Evolutionary conservation across 1,140 invertebrate species (phyloP).

Genomic region (Heterodera carotae): DNA sequence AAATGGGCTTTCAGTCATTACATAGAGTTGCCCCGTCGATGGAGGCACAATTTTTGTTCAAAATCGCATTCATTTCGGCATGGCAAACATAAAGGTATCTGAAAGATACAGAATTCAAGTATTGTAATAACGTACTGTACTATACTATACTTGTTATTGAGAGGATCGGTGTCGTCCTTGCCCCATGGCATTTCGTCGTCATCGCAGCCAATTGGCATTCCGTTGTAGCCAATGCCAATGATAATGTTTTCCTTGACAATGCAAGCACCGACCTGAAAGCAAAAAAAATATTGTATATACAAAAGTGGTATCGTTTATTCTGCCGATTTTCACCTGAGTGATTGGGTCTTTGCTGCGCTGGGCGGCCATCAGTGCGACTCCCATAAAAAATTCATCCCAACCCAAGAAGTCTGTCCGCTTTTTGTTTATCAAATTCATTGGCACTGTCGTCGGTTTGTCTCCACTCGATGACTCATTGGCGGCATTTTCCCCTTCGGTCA

Average conservation of each 20-base stretch:
- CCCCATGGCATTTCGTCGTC: conserved; percentile 88
- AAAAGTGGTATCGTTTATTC: neutral
- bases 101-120: conserved; percentile 1
- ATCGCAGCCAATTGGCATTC: conserved; percentile 83
- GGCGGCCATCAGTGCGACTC: conserved; percentile 77
- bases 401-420: conserved; percentile 71
- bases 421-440: neutral
- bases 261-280: conserved; percentile 80
- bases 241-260: conserved; percentile 87
- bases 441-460: neutral
- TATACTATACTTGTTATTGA: conserved; percentile 32
- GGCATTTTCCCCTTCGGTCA: neutral
- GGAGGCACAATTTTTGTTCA: conserved; percentile 82
- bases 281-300: neutral
- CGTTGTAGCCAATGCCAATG: conserved; percentile 92
- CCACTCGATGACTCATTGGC: neutral
- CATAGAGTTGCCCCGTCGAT: conserved; percentile 81
- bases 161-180: conserved; percentile 68
- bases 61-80: conserved; percentile 92
- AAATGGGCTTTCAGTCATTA: conserved; percentile 81
- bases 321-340: conserved; percentile 72
- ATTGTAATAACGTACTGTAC: neutral
- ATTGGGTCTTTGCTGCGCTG: conserved; percentile 89
- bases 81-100: conserved; percentile 78
- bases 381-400: conserved; percentile 95